A percentile compares a stretch with the other conserved stretches of the same genome.
Evolutionary conservation across 2,113 vertebrate genomes (phyloP).

Genomic region (Equus przewalskii): DNA sequence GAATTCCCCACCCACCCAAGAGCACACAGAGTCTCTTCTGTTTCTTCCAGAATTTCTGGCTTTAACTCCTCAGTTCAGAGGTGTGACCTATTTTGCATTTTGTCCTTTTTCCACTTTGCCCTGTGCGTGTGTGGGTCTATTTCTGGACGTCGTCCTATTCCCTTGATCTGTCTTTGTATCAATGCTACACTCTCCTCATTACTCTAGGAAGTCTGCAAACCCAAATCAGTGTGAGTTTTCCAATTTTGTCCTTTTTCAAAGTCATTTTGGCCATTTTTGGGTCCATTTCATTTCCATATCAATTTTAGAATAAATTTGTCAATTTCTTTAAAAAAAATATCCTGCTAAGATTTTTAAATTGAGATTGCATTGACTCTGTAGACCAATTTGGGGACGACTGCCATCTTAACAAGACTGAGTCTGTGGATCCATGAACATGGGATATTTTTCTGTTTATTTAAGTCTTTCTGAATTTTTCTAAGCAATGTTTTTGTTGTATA

Average conservation of each 20-base stretch:
- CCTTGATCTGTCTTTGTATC: background rate
- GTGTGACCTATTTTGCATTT: background rate
- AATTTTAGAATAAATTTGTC: background rate
- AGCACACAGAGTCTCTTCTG: background rate
- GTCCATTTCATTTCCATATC: background rate
- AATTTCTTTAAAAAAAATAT: background rate
- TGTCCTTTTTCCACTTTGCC: background rate
- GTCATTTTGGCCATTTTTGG: background rate
- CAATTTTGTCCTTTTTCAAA: background rate
- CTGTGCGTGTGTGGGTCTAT: background rate
- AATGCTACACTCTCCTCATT: rapidly evolving
- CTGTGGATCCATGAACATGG: background rate
- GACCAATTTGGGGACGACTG: background rate
- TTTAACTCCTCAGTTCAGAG: background rate
- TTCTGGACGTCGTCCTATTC: background rate
- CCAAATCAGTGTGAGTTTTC: background rate
- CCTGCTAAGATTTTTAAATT: background rate
- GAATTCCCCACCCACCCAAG: background rate
- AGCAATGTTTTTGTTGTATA: background rate
- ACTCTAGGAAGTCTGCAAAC: background rate
- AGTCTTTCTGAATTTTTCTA: background rate
- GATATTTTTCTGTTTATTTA: background rate
- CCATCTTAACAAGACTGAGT: background rate
- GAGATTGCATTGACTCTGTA: background rate
- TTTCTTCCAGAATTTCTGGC: too few species aligned